phyloP scores from a whole-genome alignment of 2,888 invertebrate species.

The Trachelus iudaicus region DNA sequence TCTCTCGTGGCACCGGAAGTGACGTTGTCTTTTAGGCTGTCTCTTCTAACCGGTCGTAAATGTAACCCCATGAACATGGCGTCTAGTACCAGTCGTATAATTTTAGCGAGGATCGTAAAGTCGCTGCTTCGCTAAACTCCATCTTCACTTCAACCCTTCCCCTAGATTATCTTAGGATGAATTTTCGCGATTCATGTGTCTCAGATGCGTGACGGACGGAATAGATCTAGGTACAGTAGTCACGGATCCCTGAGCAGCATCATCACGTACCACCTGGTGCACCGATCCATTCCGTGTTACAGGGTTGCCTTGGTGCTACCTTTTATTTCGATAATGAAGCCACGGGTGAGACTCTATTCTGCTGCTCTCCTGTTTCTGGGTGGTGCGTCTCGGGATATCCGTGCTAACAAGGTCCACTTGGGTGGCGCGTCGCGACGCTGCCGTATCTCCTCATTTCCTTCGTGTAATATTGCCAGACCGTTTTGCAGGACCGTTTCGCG shows the following conservation, averaged over 20 bases:
- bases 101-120: neutral
- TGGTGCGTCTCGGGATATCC: constrained; percentile 48
- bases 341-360: constrained; percentile 26
- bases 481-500: constrained; percentile 31
- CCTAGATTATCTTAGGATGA: neutral
- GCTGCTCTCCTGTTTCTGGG: constrained; percentile 47
- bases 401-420: constrained; percentile 61
- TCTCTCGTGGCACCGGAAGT: neutral
- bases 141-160: neutral
- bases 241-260: constrained; percentile 5
- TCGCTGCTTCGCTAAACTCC: neutral
- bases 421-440: constrained; percentile 45
- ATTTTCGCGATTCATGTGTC: neutral
- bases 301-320: constrained; percentile 14
- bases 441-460: constrained; percentile 47
- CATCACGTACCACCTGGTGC: constrained; percentile 13
- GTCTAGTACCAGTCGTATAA: neutral
- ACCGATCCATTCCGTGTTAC: constrained; percentile 25
- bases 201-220: neutral
- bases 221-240: neutral
- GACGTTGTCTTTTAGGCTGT: neutral
- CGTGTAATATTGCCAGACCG: constrained; percentile 51
- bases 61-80: neutral
- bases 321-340: constrained; percentile 53
- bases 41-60: neutral